Evolutionary conservation across 2,888 invertebrate species (phyloP).

Genomic region (Rhingia rostrata): DNA sequence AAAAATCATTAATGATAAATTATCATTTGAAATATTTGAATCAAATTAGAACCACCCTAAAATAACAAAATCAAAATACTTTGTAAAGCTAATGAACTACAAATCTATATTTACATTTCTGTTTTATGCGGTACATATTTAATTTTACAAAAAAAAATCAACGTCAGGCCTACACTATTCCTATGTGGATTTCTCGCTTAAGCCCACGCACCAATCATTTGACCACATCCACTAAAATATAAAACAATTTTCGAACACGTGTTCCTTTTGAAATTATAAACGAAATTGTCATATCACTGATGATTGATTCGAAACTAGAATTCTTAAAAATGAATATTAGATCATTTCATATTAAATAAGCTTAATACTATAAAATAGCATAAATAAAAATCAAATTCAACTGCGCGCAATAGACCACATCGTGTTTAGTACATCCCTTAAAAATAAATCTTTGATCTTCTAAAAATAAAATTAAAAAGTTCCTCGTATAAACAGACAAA

Average conservation of each 20-base stretch:
- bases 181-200: no score
- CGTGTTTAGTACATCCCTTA: not conserved
- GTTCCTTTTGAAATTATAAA: not conserved
- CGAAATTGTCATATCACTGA: not conserved
- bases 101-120: no score
- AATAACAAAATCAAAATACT: no score
- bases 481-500: not conserved
- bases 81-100: no score
- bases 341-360: not conserved
- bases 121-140: no score
- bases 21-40: no score
- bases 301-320: not conserved
- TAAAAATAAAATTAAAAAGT: constrained; percentile 50
- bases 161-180: no score
- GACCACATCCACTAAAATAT: no score
- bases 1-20: no score
- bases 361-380: not conserved
- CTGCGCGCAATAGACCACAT: constrained; percentile 34
- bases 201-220: no score
- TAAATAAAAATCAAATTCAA: constrained; percentile 25
- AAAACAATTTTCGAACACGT: not conserved
- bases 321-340: not conserved
- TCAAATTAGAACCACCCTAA: no score
- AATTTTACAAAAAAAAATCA: no score
- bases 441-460: constrained; percentile 46